Base-by-base conservation (phyloP, 1,140 invertebrate species). In the Eriosoma lanigerum region DNA sequence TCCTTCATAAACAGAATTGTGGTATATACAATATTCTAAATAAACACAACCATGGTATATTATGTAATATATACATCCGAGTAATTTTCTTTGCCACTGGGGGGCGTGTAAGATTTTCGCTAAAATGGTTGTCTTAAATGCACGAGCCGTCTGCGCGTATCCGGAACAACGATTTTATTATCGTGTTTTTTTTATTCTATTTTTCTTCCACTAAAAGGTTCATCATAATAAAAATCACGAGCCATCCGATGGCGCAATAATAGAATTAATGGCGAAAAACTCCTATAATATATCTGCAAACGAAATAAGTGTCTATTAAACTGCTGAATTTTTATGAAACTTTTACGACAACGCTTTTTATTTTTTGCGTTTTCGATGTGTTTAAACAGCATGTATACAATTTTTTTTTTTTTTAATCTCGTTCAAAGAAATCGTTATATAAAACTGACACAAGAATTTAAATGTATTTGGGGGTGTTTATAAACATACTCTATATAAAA, bases 181-280 rank as follows among this genome's bases (percentile, higher is more conserved):
- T 38, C 52, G 15, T 76, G 38, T 76, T 73, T 29, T 73, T 50
- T 73, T 75, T 44, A 46, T 58, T 8, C 8, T 38, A 38, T 38
- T 38, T 8, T 38, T 38, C 32, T 78, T 62, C n/a, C n/a, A n/a
- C n/a, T 78, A 62, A 78, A 76, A 62, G 32, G 75, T 78, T 78
- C 58, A 62, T 78, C 56, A 62, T 78, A 78, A 29, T 78, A 78
- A 78, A 78, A 78, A 78, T 78, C 75, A 12, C 56, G 32, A 38
- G 32, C 24, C 21, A n/a, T 24, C 75, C 5, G 44, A 17, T 46
- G 66, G 15, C 38, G 56, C 75, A 62, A 60, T 78, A 62, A 78
- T 78, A 78, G 75, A 78, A 46, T 78, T 62, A 78, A 78, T 78
- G 56, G 75, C 75, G 38, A 46, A 15, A 78, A 60, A 78, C 75